Conservation (phyloP, 2,888 invertebrate species). For the Machimus rusticus region DNA sequence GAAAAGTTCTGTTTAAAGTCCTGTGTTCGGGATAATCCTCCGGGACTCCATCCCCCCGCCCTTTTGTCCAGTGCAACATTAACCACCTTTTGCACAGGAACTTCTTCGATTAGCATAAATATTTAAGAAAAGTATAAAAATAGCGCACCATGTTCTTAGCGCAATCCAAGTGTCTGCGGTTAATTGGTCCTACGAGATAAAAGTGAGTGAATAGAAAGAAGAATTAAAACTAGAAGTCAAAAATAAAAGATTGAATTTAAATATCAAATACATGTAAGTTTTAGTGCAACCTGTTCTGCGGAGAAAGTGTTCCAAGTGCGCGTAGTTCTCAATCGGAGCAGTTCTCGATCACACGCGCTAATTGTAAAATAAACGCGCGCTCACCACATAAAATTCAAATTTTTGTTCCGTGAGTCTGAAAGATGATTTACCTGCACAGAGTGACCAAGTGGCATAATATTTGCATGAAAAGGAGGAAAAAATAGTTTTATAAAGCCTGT, state of each 20-base stretch:
- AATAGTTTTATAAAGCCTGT: background rate
- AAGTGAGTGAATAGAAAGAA: background rate
- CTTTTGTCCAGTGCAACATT: background rate
- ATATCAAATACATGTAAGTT: background rate
- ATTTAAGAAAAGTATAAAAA: background rate
- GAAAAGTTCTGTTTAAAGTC: background rate
- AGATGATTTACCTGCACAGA: background rate
- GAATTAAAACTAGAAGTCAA: background rate
- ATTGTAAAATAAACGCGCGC: background rate
- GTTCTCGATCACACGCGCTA: background rate
- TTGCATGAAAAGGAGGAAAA: slow-evolving; percentile 20
- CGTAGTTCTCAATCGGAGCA: background rate
- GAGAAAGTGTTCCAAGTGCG: background rate
- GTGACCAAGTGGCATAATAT: slow-evolving; percentile 14
- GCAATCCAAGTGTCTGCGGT: background rate
- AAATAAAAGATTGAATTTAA: background rate
- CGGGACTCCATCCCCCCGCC: background rate
- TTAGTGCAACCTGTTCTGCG: background rate
- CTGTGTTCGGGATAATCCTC: background rate
- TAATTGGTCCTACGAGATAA: background rate
- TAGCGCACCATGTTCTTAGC: background rate
- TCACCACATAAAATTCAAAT: background rate
- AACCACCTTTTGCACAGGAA: background rate
- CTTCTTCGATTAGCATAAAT: background rate
- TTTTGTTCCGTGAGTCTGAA: background rate